phyloP scores from a whole-genome alignment of 53 echinoderm and acorn worm species.

The Astropecten irregularis region DNA sequence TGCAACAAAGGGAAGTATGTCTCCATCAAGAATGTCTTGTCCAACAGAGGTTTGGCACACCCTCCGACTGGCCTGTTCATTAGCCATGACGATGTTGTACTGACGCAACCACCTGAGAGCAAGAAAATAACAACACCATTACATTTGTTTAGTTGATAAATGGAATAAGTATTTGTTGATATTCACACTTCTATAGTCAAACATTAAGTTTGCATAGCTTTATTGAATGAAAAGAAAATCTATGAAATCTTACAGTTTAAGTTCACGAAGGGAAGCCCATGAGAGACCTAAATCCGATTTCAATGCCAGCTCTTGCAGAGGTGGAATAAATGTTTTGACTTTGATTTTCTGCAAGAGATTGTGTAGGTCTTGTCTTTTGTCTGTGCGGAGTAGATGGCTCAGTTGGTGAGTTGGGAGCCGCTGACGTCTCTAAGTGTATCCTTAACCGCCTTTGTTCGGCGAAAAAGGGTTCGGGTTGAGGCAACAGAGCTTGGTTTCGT shows the following conservation, averaged over 20 bases:
- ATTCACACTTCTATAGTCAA: no score
- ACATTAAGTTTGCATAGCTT: no score
- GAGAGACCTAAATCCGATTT: conserved; percentile 19
- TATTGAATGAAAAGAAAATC: neutral
- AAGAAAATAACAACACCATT: neutral
- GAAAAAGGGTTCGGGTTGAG: neutral
- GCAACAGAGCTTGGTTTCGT: neutral
- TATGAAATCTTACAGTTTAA: conserved; percentile 28
- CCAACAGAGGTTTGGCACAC: neutral
- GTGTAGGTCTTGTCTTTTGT: neutral
- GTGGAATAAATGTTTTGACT: no score
- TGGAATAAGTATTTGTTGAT: neutral
- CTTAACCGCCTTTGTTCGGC: neutral
- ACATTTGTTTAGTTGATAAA: neutral
- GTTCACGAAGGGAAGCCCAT: conserved; percentile 32
- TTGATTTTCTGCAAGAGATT: neutral
- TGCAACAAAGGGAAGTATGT: neutral
- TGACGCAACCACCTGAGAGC: no score
- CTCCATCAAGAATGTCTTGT: conserved; percentile 12
- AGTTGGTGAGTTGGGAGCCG: neutral
- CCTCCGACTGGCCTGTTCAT: no score
- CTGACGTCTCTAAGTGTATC: neutral
- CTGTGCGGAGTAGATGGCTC: neutral
- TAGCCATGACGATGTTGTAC: no score
- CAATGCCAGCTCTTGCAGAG: no score